A percentile compares a stretch with the other conserved stretches of the same genome.
Conservation (phyloP, 2,888 invertebrate species). For the Drosophila peninsularis region DNA sequence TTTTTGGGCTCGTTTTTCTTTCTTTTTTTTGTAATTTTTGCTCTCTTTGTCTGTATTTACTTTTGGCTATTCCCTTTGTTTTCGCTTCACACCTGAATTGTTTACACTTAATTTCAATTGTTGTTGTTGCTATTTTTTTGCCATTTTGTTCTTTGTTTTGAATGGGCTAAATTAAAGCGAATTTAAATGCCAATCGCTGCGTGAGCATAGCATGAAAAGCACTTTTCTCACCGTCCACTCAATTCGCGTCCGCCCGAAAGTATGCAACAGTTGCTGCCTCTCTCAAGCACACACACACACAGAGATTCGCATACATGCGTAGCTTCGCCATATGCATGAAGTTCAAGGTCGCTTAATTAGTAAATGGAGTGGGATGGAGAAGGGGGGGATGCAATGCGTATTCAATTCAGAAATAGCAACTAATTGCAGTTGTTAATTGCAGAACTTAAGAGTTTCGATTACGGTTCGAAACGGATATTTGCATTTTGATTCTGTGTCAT, state of each 20-base stretch:
- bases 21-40: neutral
- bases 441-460: too few species aligned
- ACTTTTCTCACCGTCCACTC: constrained; percentile 18
- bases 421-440: neutral
- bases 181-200: constrained; percentile 37
- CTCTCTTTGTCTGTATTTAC: constrained; percentile 4
- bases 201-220: constrained; percentile 24
- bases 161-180: constrained; percentile 26
- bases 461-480: too few species aligned
- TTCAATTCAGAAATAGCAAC: neutral
- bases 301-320: too few species aligned
- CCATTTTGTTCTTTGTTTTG: constrained; percentile 24
- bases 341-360: constrained; percentile 56
- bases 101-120: constrained; percentile 49
- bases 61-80: constrained; percentile 16
- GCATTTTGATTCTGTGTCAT: too few species aligned
- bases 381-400: constrained; percentile 5
- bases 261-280: constrained; percentile 44
- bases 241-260: constrained; percentile 43
- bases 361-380: neutral
- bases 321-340: constrained; percentile 23
- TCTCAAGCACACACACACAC: neutral
- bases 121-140: constrained; percentile 15
- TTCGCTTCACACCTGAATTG: constrained; percentile 54
- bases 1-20: constrained; percentile 32